phyloP scores from a whole-genome alignment of 2,797 vertebrate genomes.

The Rhinogobio ventralis region DNA sequence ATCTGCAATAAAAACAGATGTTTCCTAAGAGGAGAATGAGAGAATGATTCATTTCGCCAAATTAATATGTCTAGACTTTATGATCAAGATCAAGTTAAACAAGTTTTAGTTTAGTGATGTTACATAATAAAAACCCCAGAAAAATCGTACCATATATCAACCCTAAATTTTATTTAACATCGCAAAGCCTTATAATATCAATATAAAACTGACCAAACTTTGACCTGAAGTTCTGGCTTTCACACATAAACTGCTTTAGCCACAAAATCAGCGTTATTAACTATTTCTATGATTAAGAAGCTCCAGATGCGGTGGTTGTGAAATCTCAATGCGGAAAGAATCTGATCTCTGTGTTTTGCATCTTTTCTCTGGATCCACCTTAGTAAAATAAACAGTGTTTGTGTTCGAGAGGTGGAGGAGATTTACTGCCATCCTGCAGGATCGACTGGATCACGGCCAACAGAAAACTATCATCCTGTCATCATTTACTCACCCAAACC shows the following conservation, averaged over 20 bases:
- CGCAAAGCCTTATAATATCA: not conserved
- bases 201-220: not conserved
- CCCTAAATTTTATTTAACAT: not conserved
- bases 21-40: not conserved
- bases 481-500: not conserved
- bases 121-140: not conserved
- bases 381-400: too few species aligned
- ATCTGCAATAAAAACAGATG: not conserved
- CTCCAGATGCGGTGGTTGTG: not conserved
- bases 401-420: not conserved
- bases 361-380: conserved; percentile 2
- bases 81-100: not conserved
- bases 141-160: not conserved
- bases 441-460: not conserved
- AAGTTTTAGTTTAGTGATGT: not conserved
- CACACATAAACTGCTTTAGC: not conserved
- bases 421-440: not conserved
- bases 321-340: not conserved
- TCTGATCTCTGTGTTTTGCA: conserved; percentile 7
- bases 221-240: not conserved
- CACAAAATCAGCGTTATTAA: not conserved
- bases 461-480: not conserved
- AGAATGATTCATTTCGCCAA: not conserved
- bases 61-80: not conserved
- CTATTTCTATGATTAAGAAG: not conserved